Percentiles rank a stretch among this genome's conserved stretches.
Evolutionary conservation across 2,888 invertebrate genomes (phyloP).

Genomic region (Pyrrhia umbra): DNA sequence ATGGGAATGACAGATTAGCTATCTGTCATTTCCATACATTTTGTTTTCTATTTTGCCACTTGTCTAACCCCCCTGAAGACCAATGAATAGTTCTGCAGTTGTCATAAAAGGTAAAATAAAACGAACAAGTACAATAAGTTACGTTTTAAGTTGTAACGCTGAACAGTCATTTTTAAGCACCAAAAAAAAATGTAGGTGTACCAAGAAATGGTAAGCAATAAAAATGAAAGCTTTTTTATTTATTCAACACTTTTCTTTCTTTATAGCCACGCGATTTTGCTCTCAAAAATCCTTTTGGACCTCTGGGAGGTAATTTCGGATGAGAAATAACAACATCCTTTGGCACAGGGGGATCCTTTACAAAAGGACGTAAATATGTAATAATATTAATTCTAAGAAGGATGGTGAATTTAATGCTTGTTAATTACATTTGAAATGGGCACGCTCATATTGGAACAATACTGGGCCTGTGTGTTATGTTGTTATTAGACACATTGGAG

Average conservation of each 20-base stretch:
- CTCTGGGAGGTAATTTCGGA: constrained; percentile 63
- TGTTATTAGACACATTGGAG: constrained; percentile 51
- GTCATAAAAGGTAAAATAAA: constrained; percentile 3
- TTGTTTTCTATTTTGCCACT: too few species aligned
- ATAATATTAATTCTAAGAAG: constrained; percentile 59
- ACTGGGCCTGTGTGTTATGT: constrained; percentile 30
- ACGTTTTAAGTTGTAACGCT: constrained; percentile 32
- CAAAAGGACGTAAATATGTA: constrained; percentile 58
- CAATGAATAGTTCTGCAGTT: not conserved
- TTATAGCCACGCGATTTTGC: constrained; percentile 60
- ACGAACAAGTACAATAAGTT: constrained; percentile 50
- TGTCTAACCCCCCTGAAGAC: not conserved
- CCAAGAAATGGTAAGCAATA: constrained; percentile 62
- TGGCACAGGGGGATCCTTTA: constrained; percentile 42
- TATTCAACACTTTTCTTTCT: constrained; percentile 63
- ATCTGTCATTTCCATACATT: too few species aligned
- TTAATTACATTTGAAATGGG: constrained; percentile 55
- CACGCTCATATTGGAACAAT: constrained; percentile 40
- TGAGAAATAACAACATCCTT: constrained; percentile 62
- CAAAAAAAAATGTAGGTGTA: constrained; percentile 43
- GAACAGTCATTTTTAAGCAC: constrained; percentile 55
- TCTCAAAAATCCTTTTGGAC: constrained; percentile 65
- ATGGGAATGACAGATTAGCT: too few species aligned
- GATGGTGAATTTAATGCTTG: constrained; percentile 59
- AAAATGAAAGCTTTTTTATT: constrained; percentile 65